Evolutionary conservation across 2,797 vertebrate genomes (phyloP).

Genomic region (Tympanoctomys barrerae): DNA sequence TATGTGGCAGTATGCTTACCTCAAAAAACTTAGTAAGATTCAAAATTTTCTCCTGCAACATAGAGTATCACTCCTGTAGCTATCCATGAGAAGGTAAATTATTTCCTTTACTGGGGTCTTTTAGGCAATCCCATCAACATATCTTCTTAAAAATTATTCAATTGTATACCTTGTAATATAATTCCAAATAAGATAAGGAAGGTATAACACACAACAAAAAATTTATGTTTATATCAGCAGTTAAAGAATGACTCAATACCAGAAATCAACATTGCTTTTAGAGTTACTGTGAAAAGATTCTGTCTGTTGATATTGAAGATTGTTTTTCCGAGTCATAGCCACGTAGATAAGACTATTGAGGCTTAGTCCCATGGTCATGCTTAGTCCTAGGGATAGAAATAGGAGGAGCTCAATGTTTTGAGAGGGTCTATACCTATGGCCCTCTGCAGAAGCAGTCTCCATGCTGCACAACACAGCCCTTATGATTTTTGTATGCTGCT

Average conservation of each 20-base stretch:
- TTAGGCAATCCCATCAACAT: not conserved
- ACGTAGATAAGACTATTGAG: not conserved
- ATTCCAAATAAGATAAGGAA: not conserved
- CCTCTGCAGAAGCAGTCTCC: slow-evolving; percentile 49
- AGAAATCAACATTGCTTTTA: not conserved
- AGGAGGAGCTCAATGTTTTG: not conserved
- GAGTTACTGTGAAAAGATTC: not conserved
- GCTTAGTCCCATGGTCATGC: not conserved
- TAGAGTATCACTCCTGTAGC: not conserved
- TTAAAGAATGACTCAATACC: not conserved
- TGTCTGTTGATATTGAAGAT: not conserved
- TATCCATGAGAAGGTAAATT: not conserved
- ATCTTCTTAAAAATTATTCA: not conserved
- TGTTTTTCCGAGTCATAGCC: not conserved
- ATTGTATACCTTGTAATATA: not conserved
- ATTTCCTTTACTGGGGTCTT: not conserved
- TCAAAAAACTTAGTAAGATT: not conserved
- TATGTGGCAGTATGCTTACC: not conserved
- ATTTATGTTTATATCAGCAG: not conserved
- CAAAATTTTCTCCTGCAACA: not conserved
- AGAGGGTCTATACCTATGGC: not conserved
- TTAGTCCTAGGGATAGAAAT: not conserved
- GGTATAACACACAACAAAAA: not conserved
- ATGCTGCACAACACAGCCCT: slow-evolving; percentile 46
- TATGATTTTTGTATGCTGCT: not conserved